Evolutionary conservation across 2,888 invertebrate species (phyloP).

Genomic region (Cordilura impudica): DNA sequence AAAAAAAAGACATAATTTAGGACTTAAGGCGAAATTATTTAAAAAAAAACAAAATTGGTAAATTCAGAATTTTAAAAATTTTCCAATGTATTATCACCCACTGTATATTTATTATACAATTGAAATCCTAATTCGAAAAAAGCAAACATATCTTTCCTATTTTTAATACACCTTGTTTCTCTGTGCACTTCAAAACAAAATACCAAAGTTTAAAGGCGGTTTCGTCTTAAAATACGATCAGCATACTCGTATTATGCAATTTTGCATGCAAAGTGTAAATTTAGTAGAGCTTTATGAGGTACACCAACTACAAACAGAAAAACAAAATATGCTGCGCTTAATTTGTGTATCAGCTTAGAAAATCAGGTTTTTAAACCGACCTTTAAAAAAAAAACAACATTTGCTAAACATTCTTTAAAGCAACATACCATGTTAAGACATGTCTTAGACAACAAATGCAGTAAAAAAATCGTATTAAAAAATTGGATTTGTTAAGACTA

Average conservation of each 20-base stretch:
- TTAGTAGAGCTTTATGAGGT: conserved; percentile 4
- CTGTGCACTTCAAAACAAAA: conserved; percentile 23
- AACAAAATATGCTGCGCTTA: conserved; percentile 10
- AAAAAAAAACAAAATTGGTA: no score
- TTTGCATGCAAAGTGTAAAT: conserved; percentile 21
- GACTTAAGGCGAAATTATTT: no score
- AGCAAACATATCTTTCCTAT: no score
- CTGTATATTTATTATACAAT: no score
- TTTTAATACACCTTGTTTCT: not conserved
- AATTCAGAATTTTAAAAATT: no score
- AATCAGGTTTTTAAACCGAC: conserved; percentile 51
- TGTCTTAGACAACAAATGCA: not conserved
- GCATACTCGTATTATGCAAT: conserved; percentile 35
- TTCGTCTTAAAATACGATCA: conserved; percentile 29
- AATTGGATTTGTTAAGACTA: no score
- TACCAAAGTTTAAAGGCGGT: conserved; percentile 63
- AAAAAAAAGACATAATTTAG: no score
- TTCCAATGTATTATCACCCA: no score
- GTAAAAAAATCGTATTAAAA: no score
- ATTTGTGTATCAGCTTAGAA: conserved; percentile 24
- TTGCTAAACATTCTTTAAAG: conserved; percentile 45
- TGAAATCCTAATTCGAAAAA: no score
- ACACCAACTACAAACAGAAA: conserved; percentile 15
- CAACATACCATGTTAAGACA: conserved; percentile 25
- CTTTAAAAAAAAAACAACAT: conserved; percentile 20